Evolutionary conservation across 1,140 invertebrate species (phyloP), one percentile per base, ranked within the genome.

Genomic region (Drosophila littoralis): DNA sequence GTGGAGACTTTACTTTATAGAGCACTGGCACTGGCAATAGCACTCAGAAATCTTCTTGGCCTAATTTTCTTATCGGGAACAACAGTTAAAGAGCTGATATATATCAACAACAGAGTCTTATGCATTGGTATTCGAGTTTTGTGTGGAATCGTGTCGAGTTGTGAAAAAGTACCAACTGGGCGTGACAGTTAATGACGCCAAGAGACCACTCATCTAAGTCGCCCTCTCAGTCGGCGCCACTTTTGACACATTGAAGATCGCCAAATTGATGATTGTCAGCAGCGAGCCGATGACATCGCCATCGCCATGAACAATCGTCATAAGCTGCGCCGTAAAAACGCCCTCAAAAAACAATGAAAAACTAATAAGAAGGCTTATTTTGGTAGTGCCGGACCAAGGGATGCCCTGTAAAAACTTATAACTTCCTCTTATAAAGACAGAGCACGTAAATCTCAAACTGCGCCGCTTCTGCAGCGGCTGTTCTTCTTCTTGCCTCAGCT

Each of bases 231-330:
- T 69, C 64, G 76, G 83, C 68, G 79, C 77, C 83, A 65, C 63
- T 88, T 86, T 79, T 86, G 83, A 83, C 83, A 88, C 83, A 82
- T 88, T 79, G 52, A 66, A 70, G 68, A 88, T 67, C 71, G 46
- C 80, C 84, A 66, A 86, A 88, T 83, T 73, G 83, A 86, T 86
- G 79, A 82, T 82, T 82, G 82, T 88, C 79, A 54, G 61, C 58
- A 28, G 71, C 64, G 55, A 52, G n/a, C 5, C 58, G 38, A 59
- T 58, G 61, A 50, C 75, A 51, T 55, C 59, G 52, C 50, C 75
- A 46, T 38, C 50, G 45, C 52, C 57, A 50, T 59, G 43, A 58
- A 55, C 60, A 57, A 67, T 65, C 78, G 64, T 68, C 70, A 72
- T 63, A 74, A 77, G 51, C 67, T 28, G 50, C 46, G 55, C 46